A percentile compares a stretch with the other conserved stretches of the same genome.
These are phyloP conservation scores for Promerops cafer DNA, from an alignment of 2,113 vertebrate genomes.

Conservation along the genomic window DNA sequence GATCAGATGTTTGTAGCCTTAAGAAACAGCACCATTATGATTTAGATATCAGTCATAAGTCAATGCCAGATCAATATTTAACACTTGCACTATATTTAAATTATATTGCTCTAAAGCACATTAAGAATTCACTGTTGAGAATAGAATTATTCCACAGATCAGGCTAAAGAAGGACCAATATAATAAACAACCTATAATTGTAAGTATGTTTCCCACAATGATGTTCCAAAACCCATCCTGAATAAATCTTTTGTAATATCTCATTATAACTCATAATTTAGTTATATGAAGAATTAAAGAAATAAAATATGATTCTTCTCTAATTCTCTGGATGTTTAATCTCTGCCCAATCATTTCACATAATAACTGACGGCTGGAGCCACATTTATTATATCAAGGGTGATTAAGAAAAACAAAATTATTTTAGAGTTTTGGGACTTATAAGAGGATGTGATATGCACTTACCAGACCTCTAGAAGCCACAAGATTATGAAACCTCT, in stretches of 20 bases:
- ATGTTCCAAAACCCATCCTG: background rate
- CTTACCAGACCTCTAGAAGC: background rate
- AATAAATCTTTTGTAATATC: background rate
- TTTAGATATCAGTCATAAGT: slow-evolving; percentile 46
- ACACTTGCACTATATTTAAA: slow-evolving; percentile 59
- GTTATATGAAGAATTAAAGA: background rate
- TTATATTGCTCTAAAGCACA: slow-evolving; percentile 42
- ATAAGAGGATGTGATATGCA: background rate
- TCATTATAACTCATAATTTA: slow-evolving; percentile 21
- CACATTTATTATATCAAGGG: background rate
- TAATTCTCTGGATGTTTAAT: background rate
- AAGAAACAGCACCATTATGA: slow-evolving; percentile 32
- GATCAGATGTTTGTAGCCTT: slow-evolving; percentile 24
- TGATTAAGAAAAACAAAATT: slow-evolving; percentile 6
- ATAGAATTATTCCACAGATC: background rate
- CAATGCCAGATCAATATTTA: slow-evolving; percentile 63
- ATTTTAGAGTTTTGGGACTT: slow-evolving; percentile 6
- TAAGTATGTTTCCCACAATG: background rate
- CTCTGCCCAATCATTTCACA: background rate
- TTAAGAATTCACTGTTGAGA: slow-evolving; percentile 16
- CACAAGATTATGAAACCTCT: background rate
- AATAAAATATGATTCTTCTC: slow-evolving; percentile 8
- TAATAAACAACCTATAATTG: slow-evolving; percentile 38
- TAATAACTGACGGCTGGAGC: background rate
- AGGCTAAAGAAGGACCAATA: background rate